These are phyloP conservation scores for Synanthedon formicaeformis DNA, from an alignment of 2,888 invertebrate genomes.

Conservation along the genomic window DNA sequence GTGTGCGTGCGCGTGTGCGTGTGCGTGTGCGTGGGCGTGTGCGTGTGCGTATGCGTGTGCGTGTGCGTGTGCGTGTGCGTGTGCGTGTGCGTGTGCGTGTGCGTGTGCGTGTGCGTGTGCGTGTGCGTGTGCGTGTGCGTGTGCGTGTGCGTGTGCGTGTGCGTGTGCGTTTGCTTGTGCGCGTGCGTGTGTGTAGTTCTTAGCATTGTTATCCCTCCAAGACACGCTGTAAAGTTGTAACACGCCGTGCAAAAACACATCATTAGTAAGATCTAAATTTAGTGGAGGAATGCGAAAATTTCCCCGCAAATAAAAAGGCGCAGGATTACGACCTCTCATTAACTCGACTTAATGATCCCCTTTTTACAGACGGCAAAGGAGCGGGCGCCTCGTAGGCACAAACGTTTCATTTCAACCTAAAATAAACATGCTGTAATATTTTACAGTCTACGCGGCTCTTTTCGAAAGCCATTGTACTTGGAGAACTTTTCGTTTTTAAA, in stretches of 20 bases:
- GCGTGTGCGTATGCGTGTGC: no score
- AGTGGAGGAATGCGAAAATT: constrained; percentile 3
- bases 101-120: no score
- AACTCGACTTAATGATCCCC: constrained; percentile 10
- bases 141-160: no score
- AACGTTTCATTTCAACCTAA: constrained; percentile 7
- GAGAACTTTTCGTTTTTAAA: not conserved
- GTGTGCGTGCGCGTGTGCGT: no score
- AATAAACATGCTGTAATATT: constrained; percentile 13
- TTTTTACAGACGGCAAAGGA: constrained; percentile 5
- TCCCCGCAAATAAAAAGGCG: constrained; percentile 6
- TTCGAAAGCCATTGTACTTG: not conserved
- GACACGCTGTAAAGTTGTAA: not conserved
- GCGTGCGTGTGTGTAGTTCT: no score
- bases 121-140: no score
- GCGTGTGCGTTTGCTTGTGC: no score
- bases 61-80: no score
- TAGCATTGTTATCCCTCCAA: no score
- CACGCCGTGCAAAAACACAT: constrained; percentile 2
- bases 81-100: no score
- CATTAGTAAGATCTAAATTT: constrained; percentile 7
- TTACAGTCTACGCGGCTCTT: constrained; percentile 1
- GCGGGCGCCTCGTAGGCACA: not conserved
- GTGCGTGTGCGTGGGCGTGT: no score
- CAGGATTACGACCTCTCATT: constrained; percentile 5